phyloP scores from a whole-genome alignment of 2,113 vertebrate genomes.

The Tetrao urogallus region DNA sequence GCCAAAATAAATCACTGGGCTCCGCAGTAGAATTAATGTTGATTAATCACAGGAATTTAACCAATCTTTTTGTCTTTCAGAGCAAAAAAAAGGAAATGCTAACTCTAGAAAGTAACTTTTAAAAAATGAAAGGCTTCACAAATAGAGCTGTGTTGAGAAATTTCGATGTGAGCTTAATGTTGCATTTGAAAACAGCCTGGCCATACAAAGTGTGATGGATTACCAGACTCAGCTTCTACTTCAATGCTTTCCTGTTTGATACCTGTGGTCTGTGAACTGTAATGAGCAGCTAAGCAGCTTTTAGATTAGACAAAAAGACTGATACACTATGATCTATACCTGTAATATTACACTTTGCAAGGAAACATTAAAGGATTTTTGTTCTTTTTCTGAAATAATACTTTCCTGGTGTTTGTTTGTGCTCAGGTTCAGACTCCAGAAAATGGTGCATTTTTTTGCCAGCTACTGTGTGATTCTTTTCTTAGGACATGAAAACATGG shows the following conservation, averaged over 20 bases:
- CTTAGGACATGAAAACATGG: neutral
- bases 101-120: conserved; percentile 9
- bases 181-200: conserved; percentile 3
- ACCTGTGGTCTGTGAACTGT: conserved; percentile 21
- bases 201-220: conserved; percentile 9
- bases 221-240: neutral
- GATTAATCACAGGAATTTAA: neutral
- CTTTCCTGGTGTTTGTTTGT: neutral
- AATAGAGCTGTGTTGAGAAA: neutral
- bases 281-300: neutral
- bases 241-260: conserved; percentile 30
- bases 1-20: neutral
- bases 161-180: conserved; percentile 13
- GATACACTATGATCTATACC: neutral
- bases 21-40: neutral
- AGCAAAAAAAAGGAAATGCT: neutral
- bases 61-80: neutral
- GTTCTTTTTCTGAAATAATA: neutral
- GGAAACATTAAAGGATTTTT: neutral
- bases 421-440: neutral
- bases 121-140: neutral
- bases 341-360: neutral
- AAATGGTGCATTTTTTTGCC: neutral
- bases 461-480: neutral
- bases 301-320: conserved; percentile 13